Percentiles rank a stretch among this genome's conserved stretches.
Evolutionary conservation across 2,113 vertebrate genomes (phyloP).

Genomic region (Alosa alosa): DNA sequence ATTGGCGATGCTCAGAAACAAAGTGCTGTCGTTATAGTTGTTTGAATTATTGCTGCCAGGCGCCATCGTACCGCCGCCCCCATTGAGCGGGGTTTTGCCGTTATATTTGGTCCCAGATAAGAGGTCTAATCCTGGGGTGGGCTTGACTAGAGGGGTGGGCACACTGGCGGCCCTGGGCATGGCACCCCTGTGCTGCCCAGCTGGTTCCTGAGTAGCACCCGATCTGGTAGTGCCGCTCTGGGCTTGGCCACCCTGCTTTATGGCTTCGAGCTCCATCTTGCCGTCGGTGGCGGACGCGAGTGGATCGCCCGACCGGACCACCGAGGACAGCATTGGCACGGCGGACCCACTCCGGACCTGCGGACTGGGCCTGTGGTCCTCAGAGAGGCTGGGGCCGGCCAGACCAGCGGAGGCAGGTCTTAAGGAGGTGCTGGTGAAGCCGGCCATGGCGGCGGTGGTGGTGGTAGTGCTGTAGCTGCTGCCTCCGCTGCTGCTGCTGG

Average conservation of each 20-base stretch:
- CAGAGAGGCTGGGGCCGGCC: conserved; percentile 60
- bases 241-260: conserved; percentile 73
- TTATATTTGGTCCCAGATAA: conserved; percentile 69
- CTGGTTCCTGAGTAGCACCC: conserved; percentile 49
- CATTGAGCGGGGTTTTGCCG: conserved; percentile 59
- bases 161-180: conserved; percentile 78
- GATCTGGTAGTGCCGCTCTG: conserved; percentile 48
- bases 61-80: conserved; percentile 46
- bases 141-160: conserved; percentile 73
- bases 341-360: conserved; percentile 80
- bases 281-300: conserved; percentile 73
- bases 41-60: conserved; percentile 71
- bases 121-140: conserved; percentile 68
- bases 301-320: conserved; percentile 64
- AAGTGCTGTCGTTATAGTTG: conserved; percentile 69
- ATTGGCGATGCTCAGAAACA: conserved; percentile 67
- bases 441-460: conserved; percentile 61
- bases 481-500: conserved; percentile 62
- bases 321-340: conserved; percentile 78
- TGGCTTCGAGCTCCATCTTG: conserved; percentile 84
- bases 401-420: conserved; percentile 78
- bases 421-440: conserved; percentile 60
- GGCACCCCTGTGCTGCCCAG: conserved; percentile 63
- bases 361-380: conserved; percentile 72
- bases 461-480: conserved; percentile 36